Base-by-base conservation (phyloP, 1,140 invertebrate species). In the Pectinophora gossypiella region DNA sequence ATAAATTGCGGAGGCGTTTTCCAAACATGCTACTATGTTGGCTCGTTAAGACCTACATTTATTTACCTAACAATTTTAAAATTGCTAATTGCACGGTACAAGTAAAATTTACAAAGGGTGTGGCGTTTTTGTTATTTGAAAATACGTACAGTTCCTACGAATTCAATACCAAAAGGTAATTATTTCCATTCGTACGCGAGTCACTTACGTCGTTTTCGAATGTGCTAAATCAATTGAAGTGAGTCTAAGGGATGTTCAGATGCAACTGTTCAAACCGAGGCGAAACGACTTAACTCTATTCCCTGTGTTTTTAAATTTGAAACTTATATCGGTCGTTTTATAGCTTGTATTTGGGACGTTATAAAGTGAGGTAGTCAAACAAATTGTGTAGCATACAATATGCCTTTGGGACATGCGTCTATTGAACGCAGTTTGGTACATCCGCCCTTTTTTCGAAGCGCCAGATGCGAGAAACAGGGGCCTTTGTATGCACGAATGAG, bases 241-340 rank as follows among this genome's bases (percentile, higher is more conserved):
- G 66, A 78, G 74, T 74, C 71, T 80, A 80, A 86, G 83, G 83
- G 83, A 86, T 84, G 83, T 70, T 82, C 83, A 78, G 76, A 86
- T 84, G 80, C 80, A 80, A 77, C 64, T 9, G 60, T 64, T 59
- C 50, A 44, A 20, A 55, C 55, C 12, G 36, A 43, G 23, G 48
- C 35, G 23, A 53, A 63, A 59, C 35, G 50, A 52, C 32, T 51
- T 45, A 62, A 59, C 32, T 48, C 23, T 35, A 38, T 43, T 43
- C 23, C 23, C 32, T 40, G 10, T 19, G 5, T n/a, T n/a, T n/a
- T n/a, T n/a, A 19, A 49, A 15, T 64, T 63, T 58, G 20, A 4
- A 20, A 0, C 43, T 9, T 20, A 35, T 48, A 10, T 15, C 7
- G 2, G n/a, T 23, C 16, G 0, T 20, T 13, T 44, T 53, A 10